These are phyloP conservation scores for Xestoiulus laeticollis DNA, from an alignment of 2,888 invertebrate genomes.

Conservation along the genomic window DNA sequence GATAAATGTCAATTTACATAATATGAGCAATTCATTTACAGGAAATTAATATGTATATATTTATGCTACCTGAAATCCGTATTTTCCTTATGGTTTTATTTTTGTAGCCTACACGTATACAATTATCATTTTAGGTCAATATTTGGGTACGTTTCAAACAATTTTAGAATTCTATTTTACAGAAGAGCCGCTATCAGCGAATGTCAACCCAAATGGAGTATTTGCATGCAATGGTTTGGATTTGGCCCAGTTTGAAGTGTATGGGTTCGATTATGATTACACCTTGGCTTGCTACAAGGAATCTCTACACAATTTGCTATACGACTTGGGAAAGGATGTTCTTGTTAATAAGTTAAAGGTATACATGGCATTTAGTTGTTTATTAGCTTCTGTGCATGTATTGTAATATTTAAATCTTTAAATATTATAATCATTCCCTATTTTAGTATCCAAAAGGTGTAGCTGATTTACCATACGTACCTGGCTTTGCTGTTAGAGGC, in stretches of 20 bases:
- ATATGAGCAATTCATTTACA: background rate
- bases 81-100: background rate
- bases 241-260: constrained; percentile 88
- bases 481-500: constrained; percentile 94
- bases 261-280: constrained; percentile 99
- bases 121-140: background rate
- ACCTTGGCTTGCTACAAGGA: constrained; percentile 95
- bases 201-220: constrained; percentile 86
- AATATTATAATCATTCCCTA: background rate
- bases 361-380: background rate
- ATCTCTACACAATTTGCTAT: constrained; percentile 85
- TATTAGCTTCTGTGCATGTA: background rate
- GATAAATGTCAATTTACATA: no score
- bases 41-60: background rate
- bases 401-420: background rate
- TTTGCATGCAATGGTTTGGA: constrained; percentile 97
- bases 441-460: constrained; percentile 86
- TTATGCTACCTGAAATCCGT: background rate
- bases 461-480: constrained; percentile 81
- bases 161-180: background rate
- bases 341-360: constrained; percentile 90
- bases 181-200: constrained; percentile 72
- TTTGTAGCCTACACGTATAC: background rate
- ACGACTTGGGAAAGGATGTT: constrained; percentile 86
- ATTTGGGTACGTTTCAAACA: background rate